Evolutionary conservation across 35 echinoderm and acorn worm species (phyloP), one percentile per base, ranked within the genome.

Genomic region (Amphiura filiformis): DNA sequence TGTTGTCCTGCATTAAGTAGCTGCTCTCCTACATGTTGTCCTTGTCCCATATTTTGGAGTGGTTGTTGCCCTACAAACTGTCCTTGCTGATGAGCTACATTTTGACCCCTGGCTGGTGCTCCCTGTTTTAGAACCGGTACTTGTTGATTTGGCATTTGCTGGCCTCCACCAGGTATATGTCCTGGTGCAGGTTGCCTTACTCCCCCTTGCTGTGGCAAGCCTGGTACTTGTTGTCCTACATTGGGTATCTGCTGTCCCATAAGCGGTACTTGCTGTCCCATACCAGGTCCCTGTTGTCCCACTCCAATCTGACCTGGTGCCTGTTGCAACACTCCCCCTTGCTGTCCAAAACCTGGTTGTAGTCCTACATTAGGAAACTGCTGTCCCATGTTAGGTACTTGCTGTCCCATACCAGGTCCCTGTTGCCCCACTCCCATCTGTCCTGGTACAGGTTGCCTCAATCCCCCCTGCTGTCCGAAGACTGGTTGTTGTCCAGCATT

Each of bases 171-270:
- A 37, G 40, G 26, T 38, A 26, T 1, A 9, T 65, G 57, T 32
- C 31, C 38, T 23, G 22, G 78, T 61, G 33, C 57, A 34, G 38
- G 77, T 61, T 91, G 65, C 34, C 22, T 35, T 32, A 65, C 13
- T 36, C 20, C 23, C 20, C 0, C 26, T 56, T 90, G 57, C 76
- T 34, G 30, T 79, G 32, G 0, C 37, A 81, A 47, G 12, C 52
- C 57, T 7, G 35, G 34, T 31, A 35, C 14, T 37, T 77, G 75
- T 82, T 84, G 81, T 65, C 30, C 13, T 18, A 31, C 0, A 78
- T 36, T 39, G 52, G 37, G 85, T 7, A 56, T 22, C 42, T 92
- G 90, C 39, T 85, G 82, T 57, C 39, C 34, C 31, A 34, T 56
- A 36, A 0, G 13, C 39, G 39, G 82, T 20, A 79, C 39, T 38